Conservation (phyloP, 2,888 invertebrate genomes). For the Neuroscelio doddi region DNA sequence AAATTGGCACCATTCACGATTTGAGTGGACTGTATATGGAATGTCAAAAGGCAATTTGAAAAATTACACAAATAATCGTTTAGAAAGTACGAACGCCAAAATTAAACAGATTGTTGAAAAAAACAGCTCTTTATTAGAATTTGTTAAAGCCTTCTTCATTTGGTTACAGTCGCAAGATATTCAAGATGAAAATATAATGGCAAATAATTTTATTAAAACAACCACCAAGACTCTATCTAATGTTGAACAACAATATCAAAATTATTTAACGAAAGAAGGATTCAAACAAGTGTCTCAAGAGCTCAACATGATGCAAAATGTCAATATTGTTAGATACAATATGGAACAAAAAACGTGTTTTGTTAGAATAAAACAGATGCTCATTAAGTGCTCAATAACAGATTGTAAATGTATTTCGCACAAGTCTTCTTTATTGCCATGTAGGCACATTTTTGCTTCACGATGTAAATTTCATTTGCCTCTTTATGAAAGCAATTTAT, state of each 20-base stretch:
- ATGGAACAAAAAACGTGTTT: no score
- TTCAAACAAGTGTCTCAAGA: conserved; percentile 2
- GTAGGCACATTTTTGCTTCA: conserved; percentile 31
- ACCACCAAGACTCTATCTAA: not conserved
- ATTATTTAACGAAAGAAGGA: conserved; percentile 2
- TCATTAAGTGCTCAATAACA: not conserved
- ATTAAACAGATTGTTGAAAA: conserved; percentile 13
- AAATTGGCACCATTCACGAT: conserved; percentile 14
- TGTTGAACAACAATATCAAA: conserved; percentile 1
- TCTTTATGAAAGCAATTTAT: conserved; percentile 15
- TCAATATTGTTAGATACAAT: not conserved
- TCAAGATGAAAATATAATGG: conserved; percentile 3
- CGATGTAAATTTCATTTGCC: conserved; percentile 10
- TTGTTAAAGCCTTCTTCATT: conserved; percentile 12
- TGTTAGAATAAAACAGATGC: no score
- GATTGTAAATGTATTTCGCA: conserved; percentile 15
- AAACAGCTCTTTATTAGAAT: conserved; percentile 12
- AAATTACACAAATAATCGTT: conserved; percentile 15
- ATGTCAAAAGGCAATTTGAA: conserved; percentile 13
- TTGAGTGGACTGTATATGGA: conserved; percentile 16
- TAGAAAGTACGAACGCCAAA: conserved; percentile 16
- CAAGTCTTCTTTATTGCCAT: conserved; percentile 18
- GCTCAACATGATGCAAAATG: not conserved
- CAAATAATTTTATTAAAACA: conserved; percentile 8
- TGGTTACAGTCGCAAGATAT: conserved; percentile 18